Evolutionary conservation across 2,888 invertebrate species (phyloP).

Genomic region (Chymomyza fuscimana): DNA sequence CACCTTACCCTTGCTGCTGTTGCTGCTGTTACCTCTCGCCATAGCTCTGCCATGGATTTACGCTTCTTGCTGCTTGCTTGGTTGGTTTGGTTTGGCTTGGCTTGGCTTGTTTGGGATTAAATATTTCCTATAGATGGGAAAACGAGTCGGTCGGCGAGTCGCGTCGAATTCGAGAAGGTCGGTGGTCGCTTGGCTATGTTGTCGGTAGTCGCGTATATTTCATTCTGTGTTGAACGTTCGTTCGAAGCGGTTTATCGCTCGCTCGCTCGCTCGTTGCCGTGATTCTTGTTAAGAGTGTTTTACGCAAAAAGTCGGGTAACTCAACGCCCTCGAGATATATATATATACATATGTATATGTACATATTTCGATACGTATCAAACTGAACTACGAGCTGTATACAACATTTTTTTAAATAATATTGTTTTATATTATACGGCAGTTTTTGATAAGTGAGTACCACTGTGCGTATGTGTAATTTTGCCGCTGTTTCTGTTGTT

Average conservation of each 20-base stretch:
- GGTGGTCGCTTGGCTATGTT: conserved; percentile 40
- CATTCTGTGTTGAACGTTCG: conserved; percentile 69
- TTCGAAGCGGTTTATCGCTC: conserved; percentile 56
- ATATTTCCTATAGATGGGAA: conserved; percentile 75
- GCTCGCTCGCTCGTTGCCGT: conserved; percentile 4
- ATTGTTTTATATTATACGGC: conserved; percentile 16
- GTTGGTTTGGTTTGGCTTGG: conserved; percentile 50
- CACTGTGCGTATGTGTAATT: conserved; percentile 58
- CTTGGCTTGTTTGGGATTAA: conserved; percentile 72
- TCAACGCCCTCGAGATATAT: conserved; percentile 3
- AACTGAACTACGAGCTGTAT: background rate
- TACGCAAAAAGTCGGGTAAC: conserved; percentile 11
- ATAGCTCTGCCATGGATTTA: conserved; percentile 31
- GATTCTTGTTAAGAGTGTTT: background rate
- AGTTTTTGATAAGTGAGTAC: conserved; percentile 38
- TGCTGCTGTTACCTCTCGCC: conserved; percentile 7
- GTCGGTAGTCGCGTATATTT: conserved; percentile 70
- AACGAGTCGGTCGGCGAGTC: conserved; percentile 73
- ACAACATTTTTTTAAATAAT: conserved; percentile 6
- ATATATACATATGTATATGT: background rate
- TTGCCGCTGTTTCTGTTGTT: background rate
- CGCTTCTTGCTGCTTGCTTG: conserved; percentile 36
- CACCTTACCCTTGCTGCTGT: background rate
- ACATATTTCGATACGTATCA: background rate
- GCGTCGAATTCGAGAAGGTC: conserved; percentile 46